Evolutionary conservation across 2,113 vertebrate species (phyloP).

Genomic region (Porphyrio hochstetteri): DNA sequence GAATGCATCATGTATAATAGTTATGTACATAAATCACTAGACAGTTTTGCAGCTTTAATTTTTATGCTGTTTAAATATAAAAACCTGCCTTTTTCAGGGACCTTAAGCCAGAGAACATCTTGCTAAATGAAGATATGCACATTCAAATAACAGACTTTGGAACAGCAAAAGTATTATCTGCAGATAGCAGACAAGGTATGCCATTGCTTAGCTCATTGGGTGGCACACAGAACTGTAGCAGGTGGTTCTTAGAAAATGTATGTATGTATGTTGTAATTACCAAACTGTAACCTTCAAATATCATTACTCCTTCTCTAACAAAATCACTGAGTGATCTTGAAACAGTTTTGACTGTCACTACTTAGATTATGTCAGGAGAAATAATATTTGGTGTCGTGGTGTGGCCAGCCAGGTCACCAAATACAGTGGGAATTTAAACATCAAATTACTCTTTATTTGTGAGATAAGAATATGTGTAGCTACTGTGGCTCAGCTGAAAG

Average conservation of each 20-base stretch:
- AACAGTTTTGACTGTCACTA: background rate
- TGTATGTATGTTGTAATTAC: background rate
- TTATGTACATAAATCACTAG: background rate
- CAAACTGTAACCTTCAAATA: background rate
- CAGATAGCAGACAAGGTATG: conserved; percentile 94
- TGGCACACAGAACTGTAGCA: background rate
- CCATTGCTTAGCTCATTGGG: background rate
- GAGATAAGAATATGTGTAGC: background rate
- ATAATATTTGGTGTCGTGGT: background rate
- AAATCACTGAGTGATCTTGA: background rate
- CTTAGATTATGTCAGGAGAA: background rate
- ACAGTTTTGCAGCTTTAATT: background rate
- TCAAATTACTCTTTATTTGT: background rate
- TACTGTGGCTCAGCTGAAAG: background rate
- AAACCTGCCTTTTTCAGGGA: conserved; percentile 82
- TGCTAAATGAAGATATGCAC: conserved; percentile 98
- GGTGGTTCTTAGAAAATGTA: conserved; percentile 25
- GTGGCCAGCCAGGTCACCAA: background rate
- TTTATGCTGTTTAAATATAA: background rate
- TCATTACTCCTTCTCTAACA: background rate
- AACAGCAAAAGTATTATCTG: conserved; percentile 95
- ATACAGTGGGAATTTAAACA: background rate
- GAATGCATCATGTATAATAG: background rate
- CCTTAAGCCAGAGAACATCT: conserved; percentile 98
- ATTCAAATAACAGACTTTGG: conserved; percentile 99